A percentile compares a stretch with the other conserved stretches of the same genome.
phyloP scores from a whole-genome alignment of 1,140 invertebrate species.

The Amphibalanus amphitrite region DNA sequence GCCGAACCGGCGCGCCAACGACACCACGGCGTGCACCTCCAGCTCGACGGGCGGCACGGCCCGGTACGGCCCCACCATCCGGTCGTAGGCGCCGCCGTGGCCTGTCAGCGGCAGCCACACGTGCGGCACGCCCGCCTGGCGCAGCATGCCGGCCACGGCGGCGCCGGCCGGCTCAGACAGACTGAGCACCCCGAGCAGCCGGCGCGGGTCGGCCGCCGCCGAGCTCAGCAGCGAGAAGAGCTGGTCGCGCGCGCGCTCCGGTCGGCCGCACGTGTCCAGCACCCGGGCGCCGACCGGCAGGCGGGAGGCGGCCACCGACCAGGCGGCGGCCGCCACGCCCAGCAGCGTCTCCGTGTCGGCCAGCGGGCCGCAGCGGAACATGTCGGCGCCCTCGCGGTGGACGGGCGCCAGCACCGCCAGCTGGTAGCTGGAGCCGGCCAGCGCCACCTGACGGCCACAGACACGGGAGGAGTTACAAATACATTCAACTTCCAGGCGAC shows the following conservation, averaged over 20 bases:
- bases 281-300: constrained; percentile 21
- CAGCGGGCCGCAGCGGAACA: constrained; percentile 21
- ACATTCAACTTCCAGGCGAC: too few relatives aligned
- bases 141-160: constrained; percentile 21
- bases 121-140: constrained; percentile 27
- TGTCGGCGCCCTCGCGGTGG: constrained; percentile 18
- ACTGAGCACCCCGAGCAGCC: constrained; percentile 24
- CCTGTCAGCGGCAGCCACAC: constrained; percentile 26
- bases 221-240: constrained; percentile 25
- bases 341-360: constrained; percentile 20
- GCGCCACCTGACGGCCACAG: background rate
- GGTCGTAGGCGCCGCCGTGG: constrained; percentile 8
- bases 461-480: background rate
- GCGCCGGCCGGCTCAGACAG: constrained; percentile 22
- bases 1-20: constrained; percentile 11
- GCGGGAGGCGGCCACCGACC: constrained; percentile 19
- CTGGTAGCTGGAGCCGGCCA: background rate
- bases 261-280: constrained; percentile 22
- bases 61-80: constrained; percentile 14
- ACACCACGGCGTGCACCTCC: constrained; percentile 16
- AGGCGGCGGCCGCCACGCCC: constrained; percentile 21
- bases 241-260: constrained; percentile 19
- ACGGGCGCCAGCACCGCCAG: constrained; percentile 17
- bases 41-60: constrained; percentile 15
- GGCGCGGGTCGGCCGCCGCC: constrained; percentile 18